Conservation (phyloP, 2,888 invertebrate species). For the Leptothorax acervorum region DNA sequence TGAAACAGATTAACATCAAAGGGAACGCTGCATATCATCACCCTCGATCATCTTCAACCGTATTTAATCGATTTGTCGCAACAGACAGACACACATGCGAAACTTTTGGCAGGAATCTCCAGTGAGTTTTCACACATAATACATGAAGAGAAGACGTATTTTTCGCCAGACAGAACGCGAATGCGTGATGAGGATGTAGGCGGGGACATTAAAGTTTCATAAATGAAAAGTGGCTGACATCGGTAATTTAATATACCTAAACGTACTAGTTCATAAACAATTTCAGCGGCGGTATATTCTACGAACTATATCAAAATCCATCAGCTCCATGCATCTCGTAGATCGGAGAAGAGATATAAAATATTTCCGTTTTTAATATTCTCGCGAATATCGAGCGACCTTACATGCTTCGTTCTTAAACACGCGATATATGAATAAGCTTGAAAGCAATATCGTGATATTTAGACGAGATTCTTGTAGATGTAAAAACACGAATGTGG, state of each 20-base stretch:
- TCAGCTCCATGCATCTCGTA: not conserved
- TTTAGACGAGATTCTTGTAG: not conserved
- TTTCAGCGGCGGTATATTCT: not conserved
- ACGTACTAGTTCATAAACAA: conserved; percentile 17
- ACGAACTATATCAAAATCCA: not conserved
- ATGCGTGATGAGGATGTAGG: conserved; percentile 29
- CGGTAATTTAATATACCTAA: conserved; percentile 11
- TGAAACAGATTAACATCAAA: conserved; percentile 7
- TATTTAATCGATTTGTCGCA: conserved; percentile 13
- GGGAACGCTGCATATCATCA: conserved; percentile 1
- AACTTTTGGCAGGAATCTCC: conserved; percentile 14
- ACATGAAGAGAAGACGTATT: not conserved
- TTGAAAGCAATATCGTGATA: not conserved
- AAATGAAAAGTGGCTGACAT: conserved; percentile 45
- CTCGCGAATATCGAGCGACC: not conserved
- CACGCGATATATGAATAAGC: not conserved
- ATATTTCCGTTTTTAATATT: conserved; percentile 14
- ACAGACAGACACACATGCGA: conserved; percentile 13
- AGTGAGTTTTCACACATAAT: conserved; percentile 38
- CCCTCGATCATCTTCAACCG: conserved; percentile 12
- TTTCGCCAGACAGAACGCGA: conserved; percentile 24
- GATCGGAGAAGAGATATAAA: not conserved
- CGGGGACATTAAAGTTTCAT: conserved; percentile 31
- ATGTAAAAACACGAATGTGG: not conserved
- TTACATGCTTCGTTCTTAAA: not conserved